These are phyloP conservation scores for Paramormyrops kingsleyae DNA, from an alignment of 2,113 vertebrate genomes.

Conservation along the genomic window DNA sequence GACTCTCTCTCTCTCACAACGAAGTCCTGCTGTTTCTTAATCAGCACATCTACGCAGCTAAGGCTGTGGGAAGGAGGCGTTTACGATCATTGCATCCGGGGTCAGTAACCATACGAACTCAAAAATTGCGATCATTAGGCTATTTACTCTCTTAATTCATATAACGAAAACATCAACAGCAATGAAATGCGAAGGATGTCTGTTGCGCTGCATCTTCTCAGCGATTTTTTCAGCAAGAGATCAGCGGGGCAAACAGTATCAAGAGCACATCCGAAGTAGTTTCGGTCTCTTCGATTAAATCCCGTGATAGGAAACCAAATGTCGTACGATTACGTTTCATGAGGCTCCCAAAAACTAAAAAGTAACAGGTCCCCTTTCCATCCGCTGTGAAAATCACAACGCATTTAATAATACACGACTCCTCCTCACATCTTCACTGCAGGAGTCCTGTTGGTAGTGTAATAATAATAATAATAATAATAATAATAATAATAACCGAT, in stretches of 20 bases:
- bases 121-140: neutral
- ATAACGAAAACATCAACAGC: neutral
- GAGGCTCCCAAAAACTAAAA: neutral
- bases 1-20: neutral
- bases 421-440: neutral
- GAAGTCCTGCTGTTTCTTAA: neutral
- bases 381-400: neutral
- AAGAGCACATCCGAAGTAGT: neutral
- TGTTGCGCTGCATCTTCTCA: neutral
- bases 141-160: neutral
- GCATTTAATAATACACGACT: neutral
- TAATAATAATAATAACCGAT: neutral
- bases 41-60: neutral
- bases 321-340: neutral
- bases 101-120: neutral
- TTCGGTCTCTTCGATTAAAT: neutral
- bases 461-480: neutral
- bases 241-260: neutral
- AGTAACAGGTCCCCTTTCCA: neutral
- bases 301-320: neutral
- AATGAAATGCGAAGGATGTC: neutral
- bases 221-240: neutral
- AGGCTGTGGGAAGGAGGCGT: neutral
- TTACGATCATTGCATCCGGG: neutral
- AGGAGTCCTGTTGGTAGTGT: neutral